phyloP scores from a whole-genome alignment of 2,888 invertebrate species.

The Synergus itoensis region DNA sequence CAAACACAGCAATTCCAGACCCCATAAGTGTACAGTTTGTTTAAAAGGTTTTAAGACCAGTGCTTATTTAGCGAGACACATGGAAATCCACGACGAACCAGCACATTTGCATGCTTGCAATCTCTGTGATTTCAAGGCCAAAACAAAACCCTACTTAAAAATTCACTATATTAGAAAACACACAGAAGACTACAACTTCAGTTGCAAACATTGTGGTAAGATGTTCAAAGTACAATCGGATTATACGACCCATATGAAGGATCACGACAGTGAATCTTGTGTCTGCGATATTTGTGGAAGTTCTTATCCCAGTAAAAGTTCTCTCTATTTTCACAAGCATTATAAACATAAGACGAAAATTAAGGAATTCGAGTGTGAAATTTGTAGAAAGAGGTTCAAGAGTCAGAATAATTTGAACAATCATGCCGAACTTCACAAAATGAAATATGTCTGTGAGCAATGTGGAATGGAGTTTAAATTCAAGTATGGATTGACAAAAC shows the following conservation, averaged over 20 bases:
- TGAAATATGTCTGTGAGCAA: conserved; percentile 72
- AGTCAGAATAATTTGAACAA: conserved; percentile 70
- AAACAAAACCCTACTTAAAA: conserved; percentile 69
- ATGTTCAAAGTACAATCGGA: conserved; percentile 80
- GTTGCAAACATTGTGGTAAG: conserved; percentile 80
- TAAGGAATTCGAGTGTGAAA: conserved; percentile 68
- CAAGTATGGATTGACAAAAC: conserved; percentile 70
- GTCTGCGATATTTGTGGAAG: conserved; percentile 73
- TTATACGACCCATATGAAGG: conserved; percentile 79
- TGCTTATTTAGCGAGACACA: conserved; percentile 67
- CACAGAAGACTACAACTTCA: conserved; percentile 76
- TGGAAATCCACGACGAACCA: conserved; percentile 70
- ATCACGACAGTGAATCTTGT: conserved; percentile 71
- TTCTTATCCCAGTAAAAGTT: conserved; percentile 70
- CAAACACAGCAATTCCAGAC: conserved; percentile 70
- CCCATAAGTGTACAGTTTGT: conserved; percentile 70
- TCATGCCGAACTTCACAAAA: conserved; percentile 69
- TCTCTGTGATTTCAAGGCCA: conserved; percentile 70
- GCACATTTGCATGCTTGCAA: conserved; percentile 61
- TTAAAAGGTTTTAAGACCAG: conserved; percentile 69
- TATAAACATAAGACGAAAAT: conserved; percentile 71
- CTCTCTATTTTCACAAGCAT: conserved; percentile 72
- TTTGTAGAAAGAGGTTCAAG: conserved; percentile 70
- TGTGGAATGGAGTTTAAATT: conserved; percentile 73
- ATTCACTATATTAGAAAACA: conserved; percentile 46